Conservation (phyloP, 2,797 vertebrate genomes). For the Acipenser transmontanus region DNA sequence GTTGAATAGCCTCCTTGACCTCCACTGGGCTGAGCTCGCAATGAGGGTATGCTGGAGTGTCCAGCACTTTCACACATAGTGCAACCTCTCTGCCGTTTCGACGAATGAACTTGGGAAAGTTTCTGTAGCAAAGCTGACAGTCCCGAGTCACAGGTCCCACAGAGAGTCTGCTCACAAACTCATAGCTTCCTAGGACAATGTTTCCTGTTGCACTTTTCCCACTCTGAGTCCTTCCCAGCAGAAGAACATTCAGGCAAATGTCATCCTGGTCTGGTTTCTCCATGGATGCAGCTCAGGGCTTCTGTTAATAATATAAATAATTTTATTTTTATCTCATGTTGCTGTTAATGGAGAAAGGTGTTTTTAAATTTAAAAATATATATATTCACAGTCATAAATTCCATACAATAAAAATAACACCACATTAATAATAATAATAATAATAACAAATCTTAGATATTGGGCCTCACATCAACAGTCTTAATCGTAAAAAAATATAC, state of each 20-base stretch:
- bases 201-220: conserved; percentile 77
- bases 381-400: too few relatives aligned
- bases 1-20: conserved; percentile 32
- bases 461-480: too few relatives aligned
- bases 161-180: conserved; percentile 50
- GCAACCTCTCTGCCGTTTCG: conserved; percentile 47
- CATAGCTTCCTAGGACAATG: conserved; percentile 63
- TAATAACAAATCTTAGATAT: too few relatives aligned
- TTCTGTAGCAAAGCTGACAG: conserved; percentile 43
- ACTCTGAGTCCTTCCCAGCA: conserved; percentile 66
- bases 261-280: conserved; percentile 15
- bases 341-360: too few relatives aligned
- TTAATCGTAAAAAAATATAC: too few relatives aligned
- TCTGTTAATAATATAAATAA: too few relatives aligned
- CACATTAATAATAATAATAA: too few relatives aligned
- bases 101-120: conserved; percentile 39
- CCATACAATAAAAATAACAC: too few relatives aligned
- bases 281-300: too few relatives aligned
- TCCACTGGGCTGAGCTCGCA: conserved; percentile 37
- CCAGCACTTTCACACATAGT: conserved; percentile 57
- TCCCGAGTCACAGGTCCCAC: conserved; percentile 45
- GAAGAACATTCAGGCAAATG: conserved; percentile 58
- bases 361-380: too few relatives aligned
- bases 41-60: conserved; percentile 63
- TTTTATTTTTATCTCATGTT: too few relatives aligned